Evolutionary conservation across 2,888 invertebrate genomes (phyloP).

Genomic region (Chydorus sphaericus): DNA sequence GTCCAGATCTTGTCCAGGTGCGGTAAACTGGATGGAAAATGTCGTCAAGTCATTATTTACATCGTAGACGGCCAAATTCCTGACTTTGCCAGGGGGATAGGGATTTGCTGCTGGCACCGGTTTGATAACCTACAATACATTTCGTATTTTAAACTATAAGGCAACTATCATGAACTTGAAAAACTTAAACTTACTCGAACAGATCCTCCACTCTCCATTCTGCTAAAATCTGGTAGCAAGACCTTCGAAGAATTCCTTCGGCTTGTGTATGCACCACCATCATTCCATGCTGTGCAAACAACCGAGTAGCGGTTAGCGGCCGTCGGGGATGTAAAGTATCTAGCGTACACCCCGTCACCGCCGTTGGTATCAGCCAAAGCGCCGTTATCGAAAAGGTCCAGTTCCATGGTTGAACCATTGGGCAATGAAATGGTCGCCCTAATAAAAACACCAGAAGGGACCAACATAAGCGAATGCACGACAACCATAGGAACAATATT

Average conservation of each 20-base stretch:
- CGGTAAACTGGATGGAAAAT: slow-evolving; percentile 20
- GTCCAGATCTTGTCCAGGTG: slow-evolving; percentile 21
- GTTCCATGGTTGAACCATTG: background rate
- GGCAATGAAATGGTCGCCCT: slow-evolving; percentile 9
- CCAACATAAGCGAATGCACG: no score
- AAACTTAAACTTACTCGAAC: background rate
- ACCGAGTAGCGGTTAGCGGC: slow-evolving; percentile 12
- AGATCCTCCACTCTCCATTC: background rate
- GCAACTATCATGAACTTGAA: background rate
- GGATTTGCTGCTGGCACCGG: background rate
- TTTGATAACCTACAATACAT: background rate
- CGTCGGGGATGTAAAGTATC: slow-evolving; percentile 13
- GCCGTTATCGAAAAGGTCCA: slow-evolving; percentile 15
- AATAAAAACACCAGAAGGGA: no score
- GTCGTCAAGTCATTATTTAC: background rate
- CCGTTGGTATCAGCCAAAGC: slow-evolving; percentile 15
- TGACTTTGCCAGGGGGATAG: background rate
- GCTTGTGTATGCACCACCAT: slow-evolving; percentile 7
- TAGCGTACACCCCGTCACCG: slow-evolving; percentile 17
- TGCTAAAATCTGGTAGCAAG: background rate
- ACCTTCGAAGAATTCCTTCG: no score
- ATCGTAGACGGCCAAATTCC: background rate
- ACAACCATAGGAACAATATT: no score
- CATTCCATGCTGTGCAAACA: slow-evolving; percentile 13
- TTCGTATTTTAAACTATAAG: no score